These are phyloP conservation scores for Fukomys damarensis DNA, from an alignment of 2,113 vertebrate genomes.

Conservation along the genomic window DNA sequence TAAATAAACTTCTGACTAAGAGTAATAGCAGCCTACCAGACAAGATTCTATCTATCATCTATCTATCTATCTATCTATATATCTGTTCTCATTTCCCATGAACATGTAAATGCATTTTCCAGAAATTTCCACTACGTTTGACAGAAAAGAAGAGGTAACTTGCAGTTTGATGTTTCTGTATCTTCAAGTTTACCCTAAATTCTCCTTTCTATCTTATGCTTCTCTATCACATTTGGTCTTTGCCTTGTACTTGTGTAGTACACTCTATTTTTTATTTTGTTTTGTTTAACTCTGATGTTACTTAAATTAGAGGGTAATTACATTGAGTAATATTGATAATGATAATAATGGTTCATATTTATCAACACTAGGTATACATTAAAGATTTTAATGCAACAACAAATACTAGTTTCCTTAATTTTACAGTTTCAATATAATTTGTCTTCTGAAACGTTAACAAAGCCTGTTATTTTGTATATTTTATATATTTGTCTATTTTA, in stretches of 20 bases:
- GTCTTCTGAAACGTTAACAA: not conserved
- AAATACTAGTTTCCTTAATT: not conserved
- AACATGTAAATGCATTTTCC: not conserved
- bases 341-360: not conserved
- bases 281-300: not conserved
- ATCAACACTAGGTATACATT: not conserved
- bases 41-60: no score
- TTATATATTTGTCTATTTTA: not conserved
- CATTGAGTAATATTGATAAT: not conserved
- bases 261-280: not conserved
- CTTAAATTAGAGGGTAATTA: not conserved
- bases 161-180: not conserved
- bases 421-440: not conserved
- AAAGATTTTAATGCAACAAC: not conserved
- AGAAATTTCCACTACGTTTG: not conserved
- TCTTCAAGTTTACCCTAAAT: not conserved
- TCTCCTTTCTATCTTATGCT: not conserved
- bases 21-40: not conserved
- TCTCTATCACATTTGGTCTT: not conserved
- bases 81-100: not conserved
- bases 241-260: not conserved
- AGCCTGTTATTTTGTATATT: not conserved
- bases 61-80: no score
- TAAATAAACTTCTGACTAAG: not conserved
- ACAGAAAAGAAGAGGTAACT: not conserved